Conservation (phyloP, 2,888 invertebrate genomes). For the Cosmia trapezina region DNA sequence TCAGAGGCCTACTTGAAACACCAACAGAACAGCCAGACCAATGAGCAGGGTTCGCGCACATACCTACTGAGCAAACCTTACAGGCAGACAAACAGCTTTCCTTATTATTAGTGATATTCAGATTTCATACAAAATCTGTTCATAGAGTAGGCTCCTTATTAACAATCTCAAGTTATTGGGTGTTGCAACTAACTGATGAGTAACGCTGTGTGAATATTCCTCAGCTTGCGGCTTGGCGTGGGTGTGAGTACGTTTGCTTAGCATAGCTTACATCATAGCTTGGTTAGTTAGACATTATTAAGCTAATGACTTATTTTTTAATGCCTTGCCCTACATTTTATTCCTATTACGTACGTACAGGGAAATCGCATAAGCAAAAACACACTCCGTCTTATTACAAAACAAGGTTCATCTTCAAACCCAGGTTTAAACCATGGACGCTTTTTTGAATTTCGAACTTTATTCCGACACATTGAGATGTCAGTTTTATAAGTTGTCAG, state of each 20-base stretch:
- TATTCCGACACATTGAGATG: too few relatives aligned
- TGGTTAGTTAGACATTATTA: conserved; percentile 19
- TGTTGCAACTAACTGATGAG: conserved; percentile 80
- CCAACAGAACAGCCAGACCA: too few relatives aligned
- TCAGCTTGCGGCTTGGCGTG: conserved; percentile 65
- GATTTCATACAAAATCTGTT: conserved; percentile 50
- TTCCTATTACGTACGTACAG: background rate
- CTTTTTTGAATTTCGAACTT: too few relatives aligned
- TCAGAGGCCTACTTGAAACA: too few relatives aligned
- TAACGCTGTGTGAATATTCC: conserved; percentile 78
- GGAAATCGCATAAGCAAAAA: background rate
- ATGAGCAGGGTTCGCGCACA: too few relatives aligned
- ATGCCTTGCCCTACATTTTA: conserved; percentile 28
- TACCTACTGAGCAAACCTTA: too few relatives aligned
- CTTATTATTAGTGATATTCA: conserved; percentile 15
- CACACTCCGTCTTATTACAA: too few relatives aligned
- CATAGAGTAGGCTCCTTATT: conserved; percentile 64
- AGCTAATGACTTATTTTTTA: conserved; percentile 35
- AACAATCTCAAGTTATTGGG: conserved; percentile 69
- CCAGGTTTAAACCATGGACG: too few relatives aligned
- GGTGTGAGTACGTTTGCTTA: conserved; percentile 66
- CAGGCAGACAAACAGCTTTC: conserved; percentile 11
- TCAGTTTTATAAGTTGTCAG: too few relatives aligned
- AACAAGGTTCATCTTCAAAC: too few relatives aligned
- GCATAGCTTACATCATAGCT: conserved; percentile 54